Evolutionary conservation across 2,888 invertebrate genomes (phyloP).

Genomic region (Mayetiola destructor): DNA sequence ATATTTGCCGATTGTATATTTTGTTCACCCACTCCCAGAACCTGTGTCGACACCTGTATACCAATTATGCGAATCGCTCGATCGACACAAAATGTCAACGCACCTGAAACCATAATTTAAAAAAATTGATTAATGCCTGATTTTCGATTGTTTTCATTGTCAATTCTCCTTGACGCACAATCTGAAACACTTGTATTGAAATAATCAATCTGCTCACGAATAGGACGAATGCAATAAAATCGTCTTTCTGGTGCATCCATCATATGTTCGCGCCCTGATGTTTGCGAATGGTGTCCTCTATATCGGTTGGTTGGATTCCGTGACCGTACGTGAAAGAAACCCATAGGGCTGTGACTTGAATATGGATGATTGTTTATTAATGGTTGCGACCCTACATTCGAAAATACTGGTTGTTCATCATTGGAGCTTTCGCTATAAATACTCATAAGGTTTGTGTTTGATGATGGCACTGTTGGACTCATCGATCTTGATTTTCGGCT

Average conservation of each 20-base stretch:
- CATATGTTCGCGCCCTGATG: slow-evolving; percentile 18
- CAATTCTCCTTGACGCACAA: no score
- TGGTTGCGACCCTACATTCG: background rate
- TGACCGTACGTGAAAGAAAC: background rate
- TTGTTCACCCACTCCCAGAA: slow-evolving; percentile 34
- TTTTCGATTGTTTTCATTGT: no score
- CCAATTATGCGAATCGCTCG: slow-evolving; percentile 62
- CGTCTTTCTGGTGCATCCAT: slow-evolving; percentile 36
- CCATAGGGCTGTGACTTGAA: background rate
- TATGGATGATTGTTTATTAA: background rate
- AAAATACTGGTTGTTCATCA: background rate
- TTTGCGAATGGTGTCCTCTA: slow-evolving; percentile 15
- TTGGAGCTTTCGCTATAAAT: background rate
- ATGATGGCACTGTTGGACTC: background rate
- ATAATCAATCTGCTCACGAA: slow-evolving; percentile 54
- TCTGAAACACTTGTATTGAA: slow-evolving; percentile 62
- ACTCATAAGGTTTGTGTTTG: background rate
- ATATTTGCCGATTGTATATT: slow-evolving; percentile 18
- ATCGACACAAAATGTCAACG: slow-evolving; percentile 65
- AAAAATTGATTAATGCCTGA: no score
- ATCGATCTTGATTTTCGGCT: slow-evolving; percentile 22
- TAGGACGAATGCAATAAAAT: slow-evolving; percentile 53
- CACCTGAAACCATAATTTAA: no score
- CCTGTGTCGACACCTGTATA: slow-evolving; percentile 57
- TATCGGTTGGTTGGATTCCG: slow-evolving; percentile 14